These are phyloP conservation scores for Darevskia nairensis DNA, from an alignment of 2,797 vertebrate genomes.

Conservation along the genomic window DNA sequence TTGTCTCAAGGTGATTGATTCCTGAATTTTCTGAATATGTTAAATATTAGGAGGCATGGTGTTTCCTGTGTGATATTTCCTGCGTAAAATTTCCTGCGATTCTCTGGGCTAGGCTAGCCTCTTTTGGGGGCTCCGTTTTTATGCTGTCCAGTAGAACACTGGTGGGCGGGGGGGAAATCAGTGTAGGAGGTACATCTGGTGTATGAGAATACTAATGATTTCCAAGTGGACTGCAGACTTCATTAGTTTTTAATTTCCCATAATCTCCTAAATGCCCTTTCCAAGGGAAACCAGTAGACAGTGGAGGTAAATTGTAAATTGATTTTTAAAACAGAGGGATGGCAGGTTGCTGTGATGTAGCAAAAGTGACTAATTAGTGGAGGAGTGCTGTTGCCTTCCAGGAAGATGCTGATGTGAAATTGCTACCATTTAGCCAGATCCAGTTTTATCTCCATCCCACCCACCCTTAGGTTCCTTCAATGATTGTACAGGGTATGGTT, in stretches of 20 bases:
- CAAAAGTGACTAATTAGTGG: conserved; percentile 60
- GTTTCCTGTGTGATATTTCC: not conserved
- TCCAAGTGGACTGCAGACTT: conserved; percentile 52
- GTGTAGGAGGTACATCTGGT: conserved; percentile 27
- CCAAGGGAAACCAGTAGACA: conserved; percentile 54
- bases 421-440: conserved; percentile 29
- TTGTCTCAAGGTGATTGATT: not conserved
- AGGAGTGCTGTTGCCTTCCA: conserved; percentile 30
- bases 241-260: conserved; percentile 66
- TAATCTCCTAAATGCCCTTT: conserved; percentile 59
- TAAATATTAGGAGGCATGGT: not conserved
- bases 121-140: not conserved
- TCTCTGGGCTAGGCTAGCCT: not conserved
- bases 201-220: conserved; percentile 34
- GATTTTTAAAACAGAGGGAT: conserved; percentile 46
- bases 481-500: not conserved
- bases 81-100: not conserved
- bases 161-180: not conserved
- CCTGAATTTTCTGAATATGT: not conserved
- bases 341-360: conserved; percentile 35
- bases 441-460: conserved; percentile 17
- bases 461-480: conserved; percentile 1
- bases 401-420: conserved; percentile 29
- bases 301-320: conserved; percentile 55
- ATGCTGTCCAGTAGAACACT: not conserved